A percentile compares a stretch with the other conserved stretches of the same genome.
phyloP scores from a whole-genome alignment of 2,113 vertebrate species.

The Pangasianodon gigas region DNA sequence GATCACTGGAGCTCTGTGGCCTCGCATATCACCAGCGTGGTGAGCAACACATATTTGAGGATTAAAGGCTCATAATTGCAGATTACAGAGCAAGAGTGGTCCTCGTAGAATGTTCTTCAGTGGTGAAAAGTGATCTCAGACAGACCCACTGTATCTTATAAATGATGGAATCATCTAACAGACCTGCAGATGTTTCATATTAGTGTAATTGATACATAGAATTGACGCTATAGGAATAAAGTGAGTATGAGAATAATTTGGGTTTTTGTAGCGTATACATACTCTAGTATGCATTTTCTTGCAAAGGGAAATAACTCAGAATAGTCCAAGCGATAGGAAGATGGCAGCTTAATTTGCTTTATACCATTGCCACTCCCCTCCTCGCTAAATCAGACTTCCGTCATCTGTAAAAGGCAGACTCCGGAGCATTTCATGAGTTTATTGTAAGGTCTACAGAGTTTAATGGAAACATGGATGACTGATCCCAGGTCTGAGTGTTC shows the following conservation, averaged over 20 bases:
- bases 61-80: constrained; percentile 39
- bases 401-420: neutral
- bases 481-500: constrained; percentile 28
- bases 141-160: constrained; percentile 5
- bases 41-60: constrained; percentile 41
- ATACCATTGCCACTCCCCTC: neutral
- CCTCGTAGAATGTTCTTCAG: constrained; percentile 32
- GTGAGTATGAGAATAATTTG: neutral
- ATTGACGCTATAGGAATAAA: neutral
- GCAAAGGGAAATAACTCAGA: neutral
- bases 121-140: constrained; percentile 38
- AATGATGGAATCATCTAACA: constrained; percentile 29
- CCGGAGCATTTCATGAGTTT: constrained; percentile 12
- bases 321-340: neutral
- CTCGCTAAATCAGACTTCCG: neutral
- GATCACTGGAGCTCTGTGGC: constrained; percentile 10
- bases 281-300: neutral
- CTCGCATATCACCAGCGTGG: constrained; percentile 28
- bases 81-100: constrained; percentile 29
- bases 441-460: constrained; percentile 28
- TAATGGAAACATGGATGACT: constrained; percentile 35
- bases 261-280: neutral
- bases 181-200: constrained; percentile 19
- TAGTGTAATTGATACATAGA: constrained; percentile 5
- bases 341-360: neutral